Evolutionary conservation across 2,797 vertebrate species (phyloP), one percentile per base, ranked within the genome.

Genomic region (Xenentodon cancila): DNA sequence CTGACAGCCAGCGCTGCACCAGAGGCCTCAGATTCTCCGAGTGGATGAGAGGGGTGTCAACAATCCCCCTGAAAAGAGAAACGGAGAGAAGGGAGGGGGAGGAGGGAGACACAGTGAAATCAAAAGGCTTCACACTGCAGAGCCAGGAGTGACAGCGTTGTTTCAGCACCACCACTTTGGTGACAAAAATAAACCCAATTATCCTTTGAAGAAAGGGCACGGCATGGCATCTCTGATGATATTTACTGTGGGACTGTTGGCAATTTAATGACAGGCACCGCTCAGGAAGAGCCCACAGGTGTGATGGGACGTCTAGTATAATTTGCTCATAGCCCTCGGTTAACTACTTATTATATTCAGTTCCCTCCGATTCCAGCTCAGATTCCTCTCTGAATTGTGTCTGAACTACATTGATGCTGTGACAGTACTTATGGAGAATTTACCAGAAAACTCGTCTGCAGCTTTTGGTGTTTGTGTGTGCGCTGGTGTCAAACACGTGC

Each of bases 21-120:
- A 96, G 93, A 8, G 92, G 94, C 89, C 55, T 90, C 88, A 95
- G 91, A 74, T 90, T 93, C 91, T 87, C 88, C 11, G 93, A 94
- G 83, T 68, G 93, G 93, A 95, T 94, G 89, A 95, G 94, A 58
- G 94, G 92, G 9, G 94, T 96, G 91, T 96, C 95, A 52, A 95
- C 94, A 75, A 95, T 94, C 85, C 94, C 95, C 88, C 95, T 94
- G 91, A 84, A 89, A 89, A 88, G 64, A 89, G 71, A 84, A 44
- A 78, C 45, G 58, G 73, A 71, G 64, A 80, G 67, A 77, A 63
- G 53, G 80, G 51, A 64, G 55, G 46, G 4, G 61, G 34, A 37
- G 34, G 11, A 4, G 34, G 11, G 34, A 4, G 34, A 37, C 9
- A 85, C 77, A 83, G 80, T 79, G 80, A 84, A 89, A 91, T 88